A percentile compares a stretch with the other conserved stretches of the same genome.
phyloP scores from a whole-genome alignment of 37 sponge, comb jelly and placozoan genomes.

The Cliona cf. orientalis region DNA sequence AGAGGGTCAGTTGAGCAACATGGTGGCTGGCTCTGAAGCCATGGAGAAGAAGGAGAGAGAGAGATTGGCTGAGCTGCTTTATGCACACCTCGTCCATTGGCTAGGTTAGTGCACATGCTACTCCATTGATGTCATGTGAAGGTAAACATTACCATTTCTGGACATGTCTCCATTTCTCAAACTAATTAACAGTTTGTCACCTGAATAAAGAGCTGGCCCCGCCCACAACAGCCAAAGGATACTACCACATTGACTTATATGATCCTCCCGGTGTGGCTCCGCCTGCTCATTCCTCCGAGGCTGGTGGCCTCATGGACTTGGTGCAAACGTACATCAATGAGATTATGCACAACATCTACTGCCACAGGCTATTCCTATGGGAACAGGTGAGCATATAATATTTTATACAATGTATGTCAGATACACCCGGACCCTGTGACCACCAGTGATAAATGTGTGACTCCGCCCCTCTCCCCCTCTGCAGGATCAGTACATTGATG shows the following conservation, averaged over 20 bases:
- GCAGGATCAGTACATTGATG: conserved; percentile 44
- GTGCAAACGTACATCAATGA: conserved; percentile 7
- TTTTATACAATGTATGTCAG: background rate
- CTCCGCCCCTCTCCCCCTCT: background rate
- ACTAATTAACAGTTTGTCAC: no score
- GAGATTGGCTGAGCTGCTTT: conserved; percentile 16
- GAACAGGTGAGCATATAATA: conserved; percentile 33
- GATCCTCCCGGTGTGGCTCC: no score
- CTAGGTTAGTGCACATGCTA: conserved; percentile 15
- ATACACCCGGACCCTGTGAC: background rate
- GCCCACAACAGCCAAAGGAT: background rate
- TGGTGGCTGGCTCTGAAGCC: background rate
- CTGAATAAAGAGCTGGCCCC: background rate
- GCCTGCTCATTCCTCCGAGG: no score
- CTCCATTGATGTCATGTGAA: background rate
- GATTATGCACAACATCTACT: conserved; percentile 43
- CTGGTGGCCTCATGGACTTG: conserved; percentile 7
- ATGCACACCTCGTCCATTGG: conserved; percentile 29
- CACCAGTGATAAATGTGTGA: background rate
- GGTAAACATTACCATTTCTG: background rate
- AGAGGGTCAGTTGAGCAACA: background rate
- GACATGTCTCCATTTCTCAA: no score
- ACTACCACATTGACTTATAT: no score
- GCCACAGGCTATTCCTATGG: conserved; percentile 37
- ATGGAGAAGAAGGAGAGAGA: background rate